phyloP scores from a whole-genome alignment of 1,140 invertebrate species.

The Orius insidiosus region DNA sequence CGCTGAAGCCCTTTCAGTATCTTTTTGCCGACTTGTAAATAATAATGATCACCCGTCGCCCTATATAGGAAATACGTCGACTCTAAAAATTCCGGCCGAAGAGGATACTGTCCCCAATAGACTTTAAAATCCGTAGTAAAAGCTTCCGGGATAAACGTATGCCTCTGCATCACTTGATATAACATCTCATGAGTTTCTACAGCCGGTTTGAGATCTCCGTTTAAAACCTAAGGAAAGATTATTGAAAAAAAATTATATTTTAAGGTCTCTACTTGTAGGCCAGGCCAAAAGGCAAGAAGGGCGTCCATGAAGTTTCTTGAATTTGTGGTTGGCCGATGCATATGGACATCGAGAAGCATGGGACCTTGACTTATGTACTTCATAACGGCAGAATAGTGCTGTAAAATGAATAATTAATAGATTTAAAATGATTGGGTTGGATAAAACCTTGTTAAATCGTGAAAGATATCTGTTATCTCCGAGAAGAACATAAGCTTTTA shows the following conservation, averaged over 20 bases:
- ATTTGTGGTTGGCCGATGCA: conserved; percentile 90
- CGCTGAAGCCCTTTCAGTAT: conserved; percentile 82
- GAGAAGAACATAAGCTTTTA: conserved; percentile 70
- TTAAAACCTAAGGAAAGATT: conserved; percentile 41
- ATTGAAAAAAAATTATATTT: conserved; percentile 3
- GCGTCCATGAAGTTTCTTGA: conserved; percentile 96
- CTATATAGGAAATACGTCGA: conserved; percentile 93
- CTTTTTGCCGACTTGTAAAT: conserved; percentile 80
- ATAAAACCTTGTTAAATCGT: conserved; percentile 40
- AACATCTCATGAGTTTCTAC: conserved; percentile 95
- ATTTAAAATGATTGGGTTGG: not conserved
- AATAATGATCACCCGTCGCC: conserved; percentile 89
- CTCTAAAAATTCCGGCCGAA: conserved; percentile 94
- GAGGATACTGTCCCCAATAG: conserved; percentile 93
- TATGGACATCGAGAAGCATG: conserved; percentile 92
- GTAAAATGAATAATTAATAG: conserved; percentile 16
- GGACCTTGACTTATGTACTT: conserved; percentile 93
- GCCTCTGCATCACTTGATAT: conserved; percentile 89
- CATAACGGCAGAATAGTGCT: conserved; percentile 95
- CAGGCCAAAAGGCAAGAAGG: conserved; percentile 93
- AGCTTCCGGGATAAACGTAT: conserved; percentile 96
- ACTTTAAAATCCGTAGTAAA: conserved; percentile 90
- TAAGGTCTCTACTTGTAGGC: conserved; percentile 57
- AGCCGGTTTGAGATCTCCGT: conserved; percentile 88
- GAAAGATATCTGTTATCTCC: conserved; percentile 48